Conservation (phyloP, 2,888 invertebrate genomes). For the Drosophila ezoana region DNA sequence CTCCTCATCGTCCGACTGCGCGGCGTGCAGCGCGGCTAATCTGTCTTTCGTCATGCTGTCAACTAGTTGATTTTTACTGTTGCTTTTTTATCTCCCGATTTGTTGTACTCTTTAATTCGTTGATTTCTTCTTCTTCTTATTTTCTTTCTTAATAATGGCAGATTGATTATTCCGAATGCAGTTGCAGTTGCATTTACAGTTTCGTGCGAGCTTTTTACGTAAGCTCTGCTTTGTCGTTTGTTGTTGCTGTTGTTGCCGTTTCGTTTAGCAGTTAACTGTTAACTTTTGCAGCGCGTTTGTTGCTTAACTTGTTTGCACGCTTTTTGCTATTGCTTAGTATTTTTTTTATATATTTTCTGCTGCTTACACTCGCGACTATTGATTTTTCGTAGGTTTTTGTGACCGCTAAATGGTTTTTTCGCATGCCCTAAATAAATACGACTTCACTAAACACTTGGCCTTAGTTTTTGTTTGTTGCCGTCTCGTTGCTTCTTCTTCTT, state of each 20-base stretch:
- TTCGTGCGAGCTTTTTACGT: slow-evolving; percentile 61
- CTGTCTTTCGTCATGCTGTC: slow-evolving; percentile 96
- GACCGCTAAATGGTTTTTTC: slow-evolving; percentile 54
- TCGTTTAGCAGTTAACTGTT: slow-evolving; percentile 47
- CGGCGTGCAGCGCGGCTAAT: slow-evolving; percentile 98
- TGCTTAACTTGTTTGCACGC: slow-evolving; percentile 71
- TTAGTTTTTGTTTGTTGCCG: slow-evolving; percentile 40
- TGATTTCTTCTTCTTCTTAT: slow-evolving; percentile 11
- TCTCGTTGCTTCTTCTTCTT: slow-evolving; percentile 20
- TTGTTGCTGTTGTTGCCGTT: slow-evolving; percentile 32
- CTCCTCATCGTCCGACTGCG: slow-evolving; percentile 99
- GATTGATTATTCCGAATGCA: slow-evolving; percentile 19
- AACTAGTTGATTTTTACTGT: slow-evolving; percentile 22
- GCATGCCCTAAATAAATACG: slow-evolving; percentile 60
- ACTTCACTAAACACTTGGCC: slow-evolving; percentile 24
- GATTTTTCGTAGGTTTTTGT: slow-evolving; percentile 69
- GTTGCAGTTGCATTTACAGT: slow-evolving; percentile 31
- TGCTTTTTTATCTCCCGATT: slow-evolving; percentile 1
- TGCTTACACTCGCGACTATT: slow-evolving; percentile 60
- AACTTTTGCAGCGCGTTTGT: slow-evolving; percentile 54
- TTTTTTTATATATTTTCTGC: slow-evolving; percentile 6
- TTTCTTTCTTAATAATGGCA: slow-evolving; percentile 17
- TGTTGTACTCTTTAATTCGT: slow-evolving; percentile 24
- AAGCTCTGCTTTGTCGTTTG: slow-evolving; percentile 51
- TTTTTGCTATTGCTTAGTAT: slow-evolving; percentile 36